Base-by-base conservation (phyloP, 2,797 vertebrate genomes). In the Aselliscus stoliczkanus region DNA sequence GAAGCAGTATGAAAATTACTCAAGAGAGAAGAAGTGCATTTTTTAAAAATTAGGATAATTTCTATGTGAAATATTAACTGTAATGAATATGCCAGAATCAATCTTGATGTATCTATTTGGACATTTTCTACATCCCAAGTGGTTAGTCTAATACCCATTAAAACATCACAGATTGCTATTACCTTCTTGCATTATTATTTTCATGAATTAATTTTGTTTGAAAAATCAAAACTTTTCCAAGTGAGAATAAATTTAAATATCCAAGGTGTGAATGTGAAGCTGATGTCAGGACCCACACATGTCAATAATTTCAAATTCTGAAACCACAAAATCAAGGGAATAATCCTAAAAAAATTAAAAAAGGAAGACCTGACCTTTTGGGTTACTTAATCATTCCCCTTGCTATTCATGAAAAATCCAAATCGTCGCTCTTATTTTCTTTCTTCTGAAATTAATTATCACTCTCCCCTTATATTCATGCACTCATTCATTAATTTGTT, bases 241-340 rank as follows among this genome's bases (percentile, higher is more conserved):
- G 64, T 92, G 73, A 95, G 95, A 97, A 96, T 96, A 95, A 58
- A 96, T 97, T 98, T 97, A 93, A 97, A 96, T 97, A 90, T 92
- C 64, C 21, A 9, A 96, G 77, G n/a, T 93, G 39, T 29, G 75
- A 92, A 92, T 92, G 82, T 95, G 87, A 94, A 80, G 76, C 29
- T 93, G 39, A 92, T 97, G 90, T 96, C 89, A 94, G 75, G 90
- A 96, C 86, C 90, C 39, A 52, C 79, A 67, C 54, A 39, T 76
- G 77, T 83, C 77, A 96, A 29, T 96, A 95, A 96, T 90, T 96
- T 92, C 83, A 92, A 96, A 92, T 47, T 95, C 20, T 87, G 56
- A 96, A 97, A 93, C 65, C 20, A 85, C 56, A 50, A 47, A 93
- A 93, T 52, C n/a, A 67, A 95, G 98, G 60, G 76, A 96, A 75